Percentiles rank a stretch among this genome's conserved stretches.
Evolutionary conservation across 2,113 vertebrate species (phyloP).

Genomic region (Chaetura pelagica): DNA sequence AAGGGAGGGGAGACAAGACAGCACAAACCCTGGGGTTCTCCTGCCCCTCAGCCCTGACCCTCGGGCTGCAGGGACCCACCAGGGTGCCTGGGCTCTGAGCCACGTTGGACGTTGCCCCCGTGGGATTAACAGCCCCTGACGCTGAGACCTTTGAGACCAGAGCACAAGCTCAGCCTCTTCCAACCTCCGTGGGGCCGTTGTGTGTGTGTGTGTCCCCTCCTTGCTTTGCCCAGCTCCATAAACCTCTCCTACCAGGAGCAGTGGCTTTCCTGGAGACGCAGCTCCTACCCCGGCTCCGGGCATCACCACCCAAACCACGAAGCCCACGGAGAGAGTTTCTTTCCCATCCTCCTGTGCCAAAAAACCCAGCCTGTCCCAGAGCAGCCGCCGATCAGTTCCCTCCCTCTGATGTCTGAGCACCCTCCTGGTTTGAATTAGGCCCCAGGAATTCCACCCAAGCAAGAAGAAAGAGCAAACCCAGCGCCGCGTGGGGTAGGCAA

Average conservation of each 20-base stretch:
- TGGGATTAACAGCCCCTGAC: neutral
- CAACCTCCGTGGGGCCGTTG: accelerated
- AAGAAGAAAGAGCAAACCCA: too few species aligned
- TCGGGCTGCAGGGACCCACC: accelerated
- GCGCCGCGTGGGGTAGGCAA: too few species aligned
- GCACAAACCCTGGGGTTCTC: neutral
- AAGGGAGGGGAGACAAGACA: neutral
- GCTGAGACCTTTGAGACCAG: neutral
- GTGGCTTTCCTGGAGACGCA: neutral
- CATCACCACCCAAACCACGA: accelerated
- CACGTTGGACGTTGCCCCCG: neutral
- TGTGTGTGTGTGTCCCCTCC: too few species aligned
- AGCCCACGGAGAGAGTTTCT: neutral
- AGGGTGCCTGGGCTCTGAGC: accelerated
- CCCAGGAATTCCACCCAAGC: neutral
- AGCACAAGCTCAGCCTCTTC: neutral
- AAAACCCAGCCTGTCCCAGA: neutral
- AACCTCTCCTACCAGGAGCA: neutral
- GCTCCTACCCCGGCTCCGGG: neutral
- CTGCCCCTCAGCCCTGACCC: accelerated
- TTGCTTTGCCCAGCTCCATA: neutral
- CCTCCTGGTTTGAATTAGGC: neutral
- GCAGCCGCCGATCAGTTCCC: accelerated
- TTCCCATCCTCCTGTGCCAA: neutral
- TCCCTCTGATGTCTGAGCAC: neutral